Evolutionary conservation across 2,888 invertebrate species (phyloP).

Genomic region (Polyploca ridens): DNA sequence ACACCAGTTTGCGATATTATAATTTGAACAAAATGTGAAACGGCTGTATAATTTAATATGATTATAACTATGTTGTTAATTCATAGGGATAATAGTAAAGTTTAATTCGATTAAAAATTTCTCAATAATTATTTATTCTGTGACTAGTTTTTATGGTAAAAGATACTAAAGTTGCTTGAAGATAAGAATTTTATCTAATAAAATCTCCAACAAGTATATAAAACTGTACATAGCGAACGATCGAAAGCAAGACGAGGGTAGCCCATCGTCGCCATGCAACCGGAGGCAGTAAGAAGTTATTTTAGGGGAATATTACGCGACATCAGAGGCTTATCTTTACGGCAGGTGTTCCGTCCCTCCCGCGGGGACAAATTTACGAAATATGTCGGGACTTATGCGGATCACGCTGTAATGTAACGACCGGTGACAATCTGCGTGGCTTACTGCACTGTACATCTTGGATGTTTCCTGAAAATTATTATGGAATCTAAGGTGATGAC

Average conservation of each 20-base stretch:
- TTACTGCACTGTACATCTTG: slow-evolving; percentile 6
- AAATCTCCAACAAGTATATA: slow-evolving; percentile 18
- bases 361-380: slow-evolving; percentile 78
- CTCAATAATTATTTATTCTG: too few species aligned
- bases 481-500: neutral
- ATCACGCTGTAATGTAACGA: slow-evolving; percentile 60
- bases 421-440: slow-evolving; percentile 10
- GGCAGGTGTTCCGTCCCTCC: slow-evolving; percentile 79
- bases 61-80: too few species aligned
- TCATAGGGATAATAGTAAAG: too few species aligned
- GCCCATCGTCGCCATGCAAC: slow-evolving; percentile 70
- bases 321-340: slow-evolving; percentile 83
- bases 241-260: slow-evolving; percentile 51
- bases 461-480: neutral
- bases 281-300: slow-evolving; percentile 84
- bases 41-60: too few species aligned
- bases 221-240: slow-evolving; percentile 47
- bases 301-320: slow-evolving; percentile 82
- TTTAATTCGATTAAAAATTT: too few species aligned
- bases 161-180: too few species aligned
- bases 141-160: too few species aligned
- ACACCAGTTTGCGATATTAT: too few species aligned
- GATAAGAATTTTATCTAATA: slow-evolving; percentile 25
- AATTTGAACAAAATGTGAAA: too few species aligned
- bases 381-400: slow-evolving; percentile 80